Conservation (phyloP, 2,888 invertebrate genomes). For the Teleogryllus oceanicus region DNA sequence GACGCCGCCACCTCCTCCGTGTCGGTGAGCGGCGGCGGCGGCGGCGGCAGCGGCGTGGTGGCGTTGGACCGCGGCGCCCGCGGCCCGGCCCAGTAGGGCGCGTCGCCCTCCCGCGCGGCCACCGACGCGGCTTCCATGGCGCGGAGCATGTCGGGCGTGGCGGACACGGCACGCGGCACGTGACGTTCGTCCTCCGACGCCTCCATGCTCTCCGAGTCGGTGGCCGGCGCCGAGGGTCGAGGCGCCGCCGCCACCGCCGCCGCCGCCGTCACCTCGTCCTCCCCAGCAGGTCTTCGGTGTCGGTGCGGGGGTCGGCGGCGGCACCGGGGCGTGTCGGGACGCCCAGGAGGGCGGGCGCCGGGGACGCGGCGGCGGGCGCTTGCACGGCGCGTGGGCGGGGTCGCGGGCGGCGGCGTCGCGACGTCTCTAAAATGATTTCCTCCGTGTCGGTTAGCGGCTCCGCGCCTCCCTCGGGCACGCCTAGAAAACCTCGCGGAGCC, state of each 20-base stretch:
- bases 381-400: not conserved
- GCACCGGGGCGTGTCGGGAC: not conserved
- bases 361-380: not conserved
- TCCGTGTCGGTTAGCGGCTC: conserved; percentile 53
- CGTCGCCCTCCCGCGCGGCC: conserved; percentile 44
- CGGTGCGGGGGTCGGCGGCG: conserved; percentile 41
- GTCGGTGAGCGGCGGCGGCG: conserved; percentile 35
- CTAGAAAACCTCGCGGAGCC: conserved; percentile 38
- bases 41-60: conserved; percentile 30
- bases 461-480: not conserved
- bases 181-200: conserved; percentile 46
- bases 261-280: conserved; percentile 32
- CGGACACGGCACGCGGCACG: conserved; percentile 26
- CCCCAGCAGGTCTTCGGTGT: conserved; percentile 49
- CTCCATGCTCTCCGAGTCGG: conserved; percentile 50
- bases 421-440: conserved; percentile 44
- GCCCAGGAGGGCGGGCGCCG: not conserved
- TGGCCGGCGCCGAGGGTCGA: conserved; percentile 34
- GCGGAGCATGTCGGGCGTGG: conserved; percentile 33
- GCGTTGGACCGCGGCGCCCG: conserved; percentile 25
- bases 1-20: conserved; percentile 40
- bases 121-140: conserved; percentile 37
- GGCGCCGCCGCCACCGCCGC: no score
- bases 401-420: not conserved
- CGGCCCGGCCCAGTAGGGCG: conserved; percentile 41